Evolutionary conservation across 2,888 invertebrate species (phyloP).

Genomic region (Phortica magna): DNA sequence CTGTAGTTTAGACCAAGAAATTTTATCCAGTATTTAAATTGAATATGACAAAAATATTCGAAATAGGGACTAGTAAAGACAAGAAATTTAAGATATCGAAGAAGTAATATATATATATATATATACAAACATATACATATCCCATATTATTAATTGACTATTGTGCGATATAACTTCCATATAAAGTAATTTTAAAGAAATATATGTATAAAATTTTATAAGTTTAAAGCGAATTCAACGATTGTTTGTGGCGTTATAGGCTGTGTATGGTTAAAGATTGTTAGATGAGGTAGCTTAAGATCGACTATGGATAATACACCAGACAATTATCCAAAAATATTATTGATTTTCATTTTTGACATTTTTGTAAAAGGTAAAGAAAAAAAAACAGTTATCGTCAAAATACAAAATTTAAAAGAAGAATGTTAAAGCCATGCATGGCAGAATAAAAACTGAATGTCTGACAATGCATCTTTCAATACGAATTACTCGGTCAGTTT

Average conservation of each 20-base stretch:
- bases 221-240: slow-evolving; percentile 21
- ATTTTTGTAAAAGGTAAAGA: not conserved
- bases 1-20: slow-evolving; percentile 3
- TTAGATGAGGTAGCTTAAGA: slow-evolving; percentile 43
- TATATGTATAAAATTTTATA: slow-evolving; percentile 5
- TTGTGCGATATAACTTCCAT: not conserved
- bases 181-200: not conserved
- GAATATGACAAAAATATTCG: slow-evolving; percentile 13
- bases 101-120: too few relatives aligned
- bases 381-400: not conserved
- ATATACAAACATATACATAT: too few relatives aligned
- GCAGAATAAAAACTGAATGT: too few relatives aligned
- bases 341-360: not conserved
- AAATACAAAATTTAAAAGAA: too few relatives aligned
- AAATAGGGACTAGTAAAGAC: slow-evolving; percentile 29
- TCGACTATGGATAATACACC: slow-evolving; percentile 47
- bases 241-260: slow-evolving; percentile 63
- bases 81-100: slow-evolving; percentile 21
- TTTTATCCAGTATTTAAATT: slow-evolving; percentile 30
- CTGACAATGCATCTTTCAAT: too few relatives aligned
- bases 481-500: too few relatives aligned
- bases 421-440: too few relatives aligned
- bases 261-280: slow-evolving; percentile 61
- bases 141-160: not conserved
- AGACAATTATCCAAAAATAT: not conserved